Evolutionary conservation across 2,113 vertebrate species (phyloP).

Genomic region (Prunella fulvescens): DNA sequence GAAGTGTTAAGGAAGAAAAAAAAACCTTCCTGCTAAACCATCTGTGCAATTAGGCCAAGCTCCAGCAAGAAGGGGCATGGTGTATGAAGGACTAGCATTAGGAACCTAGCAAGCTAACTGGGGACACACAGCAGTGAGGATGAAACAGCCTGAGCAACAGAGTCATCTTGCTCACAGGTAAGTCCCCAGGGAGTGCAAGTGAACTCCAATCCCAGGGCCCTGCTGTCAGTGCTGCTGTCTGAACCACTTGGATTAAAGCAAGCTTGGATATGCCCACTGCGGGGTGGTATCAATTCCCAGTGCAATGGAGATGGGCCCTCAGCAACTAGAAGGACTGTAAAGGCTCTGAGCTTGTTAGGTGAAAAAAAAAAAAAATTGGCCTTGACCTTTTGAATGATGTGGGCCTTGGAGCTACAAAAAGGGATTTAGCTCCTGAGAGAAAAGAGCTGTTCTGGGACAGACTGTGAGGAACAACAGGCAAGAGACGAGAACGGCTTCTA

Average conservation of each 20-base stretch:
- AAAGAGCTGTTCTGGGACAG: not conserved
- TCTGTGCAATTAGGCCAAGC: not conserved
- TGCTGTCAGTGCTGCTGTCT: not conserved
- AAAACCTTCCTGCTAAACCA: not conserved
- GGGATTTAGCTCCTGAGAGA: not conserved
- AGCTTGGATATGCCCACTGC: not conserved
- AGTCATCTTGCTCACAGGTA: not conserved
- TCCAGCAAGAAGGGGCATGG: not conserved
- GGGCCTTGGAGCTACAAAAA: not conserved
- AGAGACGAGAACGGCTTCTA: not conserved
- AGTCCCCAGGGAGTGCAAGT: not conserved
- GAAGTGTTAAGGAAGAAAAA: not conserved
- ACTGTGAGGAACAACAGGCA: not conserved
- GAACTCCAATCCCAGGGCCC: not conserved
- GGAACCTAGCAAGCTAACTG: not conserved
- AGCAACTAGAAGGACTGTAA: not conserved
- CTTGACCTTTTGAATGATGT: slow-evolving; percentile 4
- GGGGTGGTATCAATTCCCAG: not conserved
- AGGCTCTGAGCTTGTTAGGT: not conserved
- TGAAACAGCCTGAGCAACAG: not conserved
- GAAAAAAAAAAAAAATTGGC: not conserved
- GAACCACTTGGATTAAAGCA: not conserved
- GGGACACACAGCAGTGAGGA: not conserved
- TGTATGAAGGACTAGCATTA: rapidly evolving
- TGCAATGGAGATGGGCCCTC: not conserved